Evolutionary conservation across 2,888 invertebrate species (phyloP), one percentile per base, ranked within the genome.

Genomic region (Apodemia duryi): DNA sequence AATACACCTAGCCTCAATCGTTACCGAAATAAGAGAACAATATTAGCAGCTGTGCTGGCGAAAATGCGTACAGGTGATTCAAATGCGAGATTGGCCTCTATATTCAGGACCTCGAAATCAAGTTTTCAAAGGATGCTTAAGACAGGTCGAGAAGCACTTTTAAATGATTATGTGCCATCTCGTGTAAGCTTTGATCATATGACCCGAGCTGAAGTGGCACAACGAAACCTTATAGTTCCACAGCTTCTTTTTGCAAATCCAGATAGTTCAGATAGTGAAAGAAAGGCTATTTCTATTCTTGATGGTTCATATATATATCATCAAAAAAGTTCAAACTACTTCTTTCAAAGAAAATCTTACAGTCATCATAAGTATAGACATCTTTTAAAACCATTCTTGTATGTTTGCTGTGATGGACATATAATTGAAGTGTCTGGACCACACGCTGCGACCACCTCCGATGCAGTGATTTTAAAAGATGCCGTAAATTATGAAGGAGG

Each of bases 361-460:
- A 61, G 61, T 32, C 41, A 61, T 32, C n/a, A 52, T 11, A 52
- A 61, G 61, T 61, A 41, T n/a, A 41, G 61, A 35, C 35, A 61
- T 38, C 35, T 41, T 35, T 61, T 61, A 38, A 61, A 38, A 38
- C 61, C 41, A 41, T 61, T 61, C 21, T 21, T 52, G 21, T 52
- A 52, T 52, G 52, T 52, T 11, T 52, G 52, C 21, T 52, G 52
- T 9, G 61, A 61, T 61, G 61, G 61, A 32, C 35, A 35, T 28
- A 46, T 62, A 43, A 62, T 62, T 2, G 6, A 46, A 43, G 49
- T 52, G 21, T 46, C 29, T 29, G 62, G 62, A 29, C 62, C 49
- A 46, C 46, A 62, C 43, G 62, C 49, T 62, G 62, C 62, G 49
- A 43, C 62, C 29, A 62, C 62, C 62, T 62, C 62, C 62, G 62